Conservation (phyloP, 2,888 invertebrate species). For the Furcula furcula region DNA sequence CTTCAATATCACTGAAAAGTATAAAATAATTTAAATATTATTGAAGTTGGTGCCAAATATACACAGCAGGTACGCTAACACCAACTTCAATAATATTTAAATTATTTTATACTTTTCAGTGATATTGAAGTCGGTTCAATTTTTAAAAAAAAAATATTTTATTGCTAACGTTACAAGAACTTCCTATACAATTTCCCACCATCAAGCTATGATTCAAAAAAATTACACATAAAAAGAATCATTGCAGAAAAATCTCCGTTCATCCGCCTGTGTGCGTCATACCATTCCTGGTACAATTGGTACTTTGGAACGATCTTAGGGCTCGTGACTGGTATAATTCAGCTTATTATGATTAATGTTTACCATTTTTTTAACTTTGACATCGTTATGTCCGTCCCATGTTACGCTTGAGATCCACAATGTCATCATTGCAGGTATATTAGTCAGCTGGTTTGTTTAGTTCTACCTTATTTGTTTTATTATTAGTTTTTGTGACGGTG, state of each 20-base stretch:
- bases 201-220: conserved; percentile 58
- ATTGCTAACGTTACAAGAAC: conserved; percentile 18
- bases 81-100: too few relatives aligned
- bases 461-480: too few relatives aligned
- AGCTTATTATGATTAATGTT: conserved; percentile 21
- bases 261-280: conserved; percentile 68
- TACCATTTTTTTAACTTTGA: conserved; percentile 3
- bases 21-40: too few relatives aligned
- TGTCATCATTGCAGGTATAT: conserved; percentile 1
- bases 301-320: conserved; percentile 26
- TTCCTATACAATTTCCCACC: conserved; percentile 41
- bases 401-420: background rate
- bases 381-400: conserved; percentile 7
- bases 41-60: too few relatives aligned
- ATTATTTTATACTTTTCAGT: too few relatives aligned
- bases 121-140: too few relatives aligned
- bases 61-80: too few relatives aligned
- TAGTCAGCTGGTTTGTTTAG: conserved; percentile 6
- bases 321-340: conserved; percentile 14
- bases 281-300: conserved; percentile 43
- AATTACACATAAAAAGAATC: conserved; percentile 62
- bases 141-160: too few relatives aligned
- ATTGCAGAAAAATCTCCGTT: conserved; percentile 68
- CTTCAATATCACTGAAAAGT: too few relatives aligned
- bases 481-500: too few relatives aligned